phyloP scores from a whole-genome alignment of 1,140 invertebrate species.

The Harlomillsia oculata region DNA sequence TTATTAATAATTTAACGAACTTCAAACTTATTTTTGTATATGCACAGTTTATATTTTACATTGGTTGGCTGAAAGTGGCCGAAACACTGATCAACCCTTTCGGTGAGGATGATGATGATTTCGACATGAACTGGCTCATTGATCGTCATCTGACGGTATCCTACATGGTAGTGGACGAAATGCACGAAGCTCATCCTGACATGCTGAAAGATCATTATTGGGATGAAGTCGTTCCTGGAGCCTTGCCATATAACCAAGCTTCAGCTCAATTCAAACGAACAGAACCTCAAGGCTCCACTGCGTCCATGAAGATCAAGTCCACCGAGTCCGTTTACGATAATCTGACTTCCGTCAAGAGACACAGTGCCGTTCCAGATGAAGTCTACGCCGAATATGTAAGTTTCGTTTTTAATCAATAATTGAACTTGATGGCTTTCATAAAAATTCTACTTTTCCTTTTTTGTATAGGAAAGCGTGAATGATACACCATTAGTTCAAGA shows the following conservation, averaged over 20 bases:
- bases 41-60: conserved; percentile 88
- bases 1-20: neutral
- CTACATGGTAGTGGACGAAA: conserved; percentile 83
- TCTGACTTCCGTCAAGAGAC: conserved; percentile 43
- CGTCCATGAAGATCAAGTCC: conserved; percentile 71
- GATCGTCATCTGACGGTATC: conserved; percentile 79
- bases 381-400: conserved; percentile 69
- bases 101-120: conserved; percentile 90
- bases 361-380: conserved; percentile 55
- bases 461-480: conserved; percentile 61
- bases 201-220: conserved; percentile 79
- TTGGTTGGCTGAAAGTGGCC: conserved; percentile 91
- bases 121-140: conserved; percentile 77
- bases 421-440: neutral
- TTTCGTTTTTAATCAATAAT: conserved; percentile 6
- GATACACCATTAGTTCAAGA: conserved; percentile 72
- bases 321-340: conserved; percentile 72
- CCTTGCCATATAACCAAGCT: conserved; percentile 73
- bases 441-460: neutral
- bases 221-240: conserved; percentile 80
- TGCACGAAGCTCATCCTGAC: conserved; percentile 81
- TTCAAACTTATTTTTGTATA: neutral
- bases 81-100: conserved; percentile 86
- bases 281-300: conserved; percentile 72
- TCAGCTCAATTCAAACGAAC: conserved; percentile 68